Evolutionary conservation across 2,888 invertebrate species (phyloP), one percentile per base, ranked within the genome.

Genomic region (Noctua fimbriata): DNA sequence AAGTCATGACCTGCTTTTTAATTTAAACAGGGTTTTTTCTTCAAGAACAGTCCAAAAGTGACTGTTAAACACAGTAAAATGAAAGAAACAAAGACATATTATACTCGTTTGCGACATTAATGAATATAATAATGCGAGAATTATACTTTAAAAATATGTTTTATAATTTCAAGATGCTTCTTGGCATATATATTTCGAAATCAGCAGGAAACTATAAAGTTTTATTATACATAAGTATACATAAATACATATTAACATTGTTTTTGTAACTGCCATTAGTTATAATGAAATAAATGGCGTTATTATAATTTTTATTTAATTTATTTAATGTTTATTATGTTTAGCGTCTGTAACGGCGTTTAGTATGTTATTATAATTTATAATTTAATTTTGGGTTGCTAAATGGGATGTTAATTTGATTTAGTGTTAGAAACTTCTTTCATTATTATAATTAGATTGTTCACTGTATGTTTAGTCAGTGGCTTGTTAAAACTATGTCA

Each of bases 201-300:
- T 83, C 82, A 86, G 82, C 86, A 90, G 90, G 90, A 89, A 89
- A 87, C 74, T 60, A 83, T 89, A 81, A 89, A 86, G 41, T 87
- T 90, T 90, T 86, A 89, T 90, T 83, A 87, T 77, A 79, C 76
- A 84, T 86, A 88, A 81, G 83, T 87, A 82, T 75, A 80, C 76
- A 84, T 86, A 88, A 81, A 84, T 87, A 82, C 76, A 87, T 89
- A 86, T 65, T 87, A 86, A 90, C 84, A 87, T 82, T 83, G 86
- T 86, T 86, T 86, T 83, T 87, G 87, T 72, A 87, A 83, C 70
- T 32, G 44, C 44, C 69, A 73, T 78, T 74, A 80, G 65, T 76
- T 79, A 83, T 84, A 85, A 79, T 79, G n/a, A 78, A 81, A 78
- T 86, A 9, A 84, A 87, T 81, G 81, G 69, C 70, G 52, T 75